Conservation (phyloP, 1,140 invertebrate species). For the Ceratina calcarata region DNA sequence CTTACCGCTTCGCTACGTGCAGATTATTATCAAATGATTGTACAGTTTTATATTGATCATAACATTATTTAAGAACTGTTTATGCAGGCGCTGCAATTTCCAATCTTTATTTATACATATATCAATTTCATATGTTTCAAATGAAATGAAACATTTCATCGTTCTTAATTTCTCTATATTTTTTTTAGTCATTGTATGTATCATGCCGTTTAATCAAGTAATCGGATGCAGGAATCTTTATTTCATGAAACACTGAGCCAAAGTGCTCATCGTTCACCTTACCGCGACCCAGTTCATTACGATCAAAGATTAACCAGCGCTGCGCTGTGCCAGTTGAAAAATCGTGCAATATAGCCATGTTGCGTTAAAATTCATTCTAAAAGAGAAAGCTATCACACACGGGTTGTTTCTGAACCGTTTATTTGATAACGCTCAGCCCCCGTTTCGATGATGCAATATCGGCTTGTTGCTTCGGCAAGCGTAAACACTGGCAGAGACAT, state of each 20-base stretch:
- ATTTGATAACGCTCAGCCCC: conserved; percentile 30
- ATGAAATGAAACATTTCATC: no score
- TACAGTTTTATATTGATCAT: no score
- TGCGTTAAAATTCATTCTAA: conserved; percentile 8
- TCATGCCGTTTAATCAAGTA: neutral
- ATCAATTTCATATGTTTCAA: no score
- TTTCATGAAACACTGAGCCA: neutral
- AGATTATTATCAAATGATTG: no score
- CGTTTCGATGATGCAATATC: conserved; percentile 29
- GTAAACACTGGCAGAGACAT: conserved; percentile 26
- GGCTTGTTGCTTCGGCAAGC: conserved; percentile 28
- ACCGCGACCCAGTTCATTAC: neutral
- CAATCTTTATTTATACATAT: no score
- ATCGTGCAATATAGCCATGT: neutral
- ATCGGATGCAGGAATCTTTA: neutral
- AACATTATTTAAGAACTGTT: no score
- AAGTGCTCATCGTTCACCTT: neutral
- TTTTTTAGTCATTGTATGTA: no score
- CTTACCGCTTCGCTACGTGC: no score
- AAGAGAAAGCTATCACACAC: neutral
- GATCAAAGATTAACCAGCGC: conserved; percentile 21
- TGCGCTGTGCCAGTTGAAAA: neutral
- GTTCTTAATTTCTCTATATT: no score
- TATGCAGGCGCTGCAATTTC: no score
- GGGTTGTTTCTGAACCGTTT: neutral